Conservation (phyloP, 2,888 invertebrate genomes). For the Phyllotreta striolata region DNA sequence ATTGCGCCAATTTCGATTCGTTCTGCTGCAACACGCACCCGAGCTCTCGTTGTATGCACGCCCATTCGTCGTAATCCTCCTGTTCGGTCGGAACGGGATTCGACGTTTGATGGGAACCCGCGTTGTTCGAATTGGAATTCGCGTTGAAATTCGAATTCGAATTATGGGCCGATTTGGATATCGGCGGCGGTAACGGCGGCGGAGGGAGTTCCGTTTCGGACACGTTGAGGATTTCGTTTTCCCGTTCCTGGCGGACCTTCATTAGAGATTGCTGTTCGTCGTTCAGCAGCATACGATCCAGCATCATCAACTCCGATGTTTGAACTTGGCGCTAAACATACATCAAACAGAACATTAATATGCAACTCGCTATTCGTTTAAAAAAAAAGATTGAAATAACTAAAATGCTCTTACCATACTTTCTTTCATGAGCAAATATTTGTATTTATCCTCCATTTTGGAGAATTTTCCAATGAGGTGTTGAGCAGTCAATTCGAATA, state of each 20-base stretch:
- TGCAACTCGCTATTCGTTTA: background rate
- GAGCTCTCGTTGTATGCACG: slow-evolving; percentile 72
- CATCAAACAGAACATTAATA: slow-evolving; percentile 1
- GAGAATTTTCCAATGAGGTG: slow-evolving; percentile 75
- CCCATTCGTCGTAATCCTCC: slow-evolving; percentile 72
- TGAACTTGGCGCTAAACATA: slow-evolving; percentile 71
- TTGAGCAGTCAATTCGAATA: slow-evolving; percentile 73
- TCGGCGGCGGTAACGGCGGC: slow-evolving; percentile 26
- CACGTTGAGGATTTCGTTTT: slow-evolving; percentile 46
- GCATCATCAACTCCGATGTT: slow-evolving; percentile 80
- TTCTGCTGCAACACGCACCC: slow-evolving; percentile 60
- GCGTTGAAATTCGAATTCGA: background rate
- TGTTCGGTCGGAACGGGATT: slow-evolving; percentile 17
- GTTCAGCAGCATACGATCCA: slow-evolving; percentile 76
- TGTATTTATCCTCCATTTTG: slow-evolving; percentile 77
- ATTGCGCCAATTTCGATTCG: slow-evolving; percentile 25
- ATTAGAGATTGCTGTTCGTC: slow-evolving; percentile 74
- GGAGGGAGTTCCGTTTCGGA: slow-evolving; percentile 35
- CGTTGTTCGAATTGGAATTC: slow-evolving; percentile 6
- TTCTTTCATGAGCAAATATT: slow-evolving; percentile 76
- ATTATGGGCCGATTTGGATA: slow-evolving; percentile 9
- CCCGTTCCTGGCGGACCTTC: slow-evolving; percentile 65
- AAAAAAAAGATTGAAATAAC: background rate
- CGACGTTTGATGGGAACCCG: slow-evolving; percentile 2
- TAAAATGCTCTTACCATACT: slow-evolving; percentile 71